Conservation (phyloP, 2,797 vertebrate genomes). For the Hippoglossus hippoglossus region DNA sequence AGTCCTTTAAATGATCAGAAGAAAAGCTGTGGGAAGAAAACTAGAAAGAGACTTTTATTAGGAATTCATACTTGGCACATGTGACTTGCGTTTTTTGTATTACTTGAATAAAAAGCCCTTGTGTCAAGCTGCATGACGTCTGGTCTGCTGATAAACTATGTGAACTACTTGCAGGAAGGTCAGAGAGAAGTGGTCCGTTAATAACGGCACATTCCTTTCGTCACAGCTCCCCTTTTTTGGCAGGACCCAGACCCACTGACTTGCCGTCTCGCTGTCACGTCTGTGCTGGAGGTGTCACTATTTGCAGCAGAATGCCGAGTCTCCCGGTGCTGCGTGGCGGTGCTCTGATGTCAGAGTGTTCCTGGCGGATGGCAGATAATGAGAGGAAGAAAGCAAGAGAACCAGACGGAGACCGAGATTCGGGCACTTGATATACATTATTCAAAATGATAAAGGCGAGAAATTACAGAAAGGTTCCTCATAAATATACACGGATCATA, state of each 20-base stretch:
- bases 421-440: slow-evolving; percentile 16
- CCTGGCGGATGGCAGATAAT: slow-evolving; percentile 34
- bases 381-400: slow-evolving; percentile 22
- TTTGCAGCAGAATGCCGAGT: slow-evolving; percentile 9
- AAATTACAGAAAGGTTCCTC: slow-evolving; percentile 14
- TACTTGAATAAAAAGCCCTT: slow-evolving; percentile 2
- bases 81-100: slow-evolving; percentile 19
- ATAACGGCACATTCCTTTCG: slow-evolving; percentile 25
- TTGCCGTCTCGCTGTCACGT: slow-evolving; percentile 32
- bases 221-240: slow-evolving; percentile 7
- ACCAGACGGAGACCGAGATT: slow-evolving; percentile 7
- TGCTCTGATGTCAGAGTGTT: slow-evolving; percentile 22
- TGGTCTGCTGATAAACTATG: not conserved
- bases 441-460: slow-evolving; percentile 31
- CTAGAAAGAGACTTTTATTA: slow-evolving; percentile 1
- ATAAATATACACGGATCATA: slow-evolving; percentile 27
- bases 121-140: slow-evolving; percentile 14
- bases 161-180: slow-evolving; percentile 11
- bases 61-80: not conserved
- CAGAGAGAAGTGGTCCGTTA: slow-evolving; percentile 27
- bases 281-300: slow-evolving; percentile 29
- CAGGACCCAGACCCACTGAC: slow-evolving; percentile 10
- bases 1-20: slow-evolving; percentile 12
- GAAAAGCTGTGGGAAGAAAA: slow-evolving; percentile 1
- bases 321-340: slow-evolving; percentile 13